A percentile compares a stretch with the other conserved stretches of the same genome.
phyloP scores from a whole-genome alignment of 2,797 vertebrate species.

The Myiotriccus ornatus region DNA sequence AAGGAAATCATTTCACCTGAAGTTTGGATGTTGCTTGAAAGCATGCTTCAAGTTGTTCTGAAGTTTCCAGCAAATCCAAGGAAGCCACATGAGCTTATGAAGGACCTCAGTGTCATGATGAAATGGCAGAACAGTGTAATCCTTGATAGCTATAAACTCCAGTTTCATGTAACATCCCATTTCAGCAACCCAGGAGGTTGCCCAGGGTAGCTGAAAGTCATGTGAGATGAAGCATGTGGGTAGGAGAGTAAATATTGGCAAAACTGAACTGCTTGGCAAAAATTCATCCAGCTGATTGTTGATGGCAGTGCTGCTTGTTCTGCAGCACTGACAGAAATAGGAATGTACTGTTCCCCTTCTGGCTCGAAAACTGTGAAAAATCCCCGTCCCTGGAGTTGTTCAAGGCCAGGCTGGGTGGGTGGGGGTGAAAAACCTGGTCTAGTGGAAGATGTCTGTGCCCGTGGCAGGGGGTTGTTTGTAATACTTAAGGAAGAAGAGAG shows the following conservation, averaged over 20 bases:
- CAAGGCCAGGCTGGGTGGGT: not conserved
- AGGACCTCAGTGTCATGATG: not conserved
- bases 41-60: not conserved
- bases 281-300: not conserved
- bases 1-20: fast-evolving
- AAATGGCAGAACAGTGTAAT: not conserved
- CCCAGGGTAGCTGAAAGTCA: not conserved
- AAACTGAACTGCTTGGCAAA: not conserved
- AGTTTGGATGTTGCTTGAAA: not conserved
- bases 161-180: not conserved
- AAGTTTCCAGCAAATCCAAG: not conserved
- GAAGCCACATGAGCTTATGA: not conserved
- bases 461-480: not conserved
- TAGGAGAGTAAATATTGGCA: not conserved
- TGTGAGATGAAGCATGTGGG: fast-evolving
- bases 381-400: not conserved
- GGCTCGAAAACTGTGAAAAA: not conserved
- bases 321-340: not conserved
- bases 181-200: not conserved
- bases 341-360: not conserved
- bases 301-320: not conserved
- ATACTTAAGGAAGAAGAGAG: not conserved
- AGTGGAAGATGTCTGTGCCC: not conserved
- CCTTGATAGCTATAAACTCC: not conserved
- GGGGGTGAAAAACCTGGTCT: not conserved